Evolutionary conservation across 2,113 vertebrate genomes (phyloP), one percentile per base, ranked within the genome.

Genomic region (Brienomyrus longianalis): DNA sequence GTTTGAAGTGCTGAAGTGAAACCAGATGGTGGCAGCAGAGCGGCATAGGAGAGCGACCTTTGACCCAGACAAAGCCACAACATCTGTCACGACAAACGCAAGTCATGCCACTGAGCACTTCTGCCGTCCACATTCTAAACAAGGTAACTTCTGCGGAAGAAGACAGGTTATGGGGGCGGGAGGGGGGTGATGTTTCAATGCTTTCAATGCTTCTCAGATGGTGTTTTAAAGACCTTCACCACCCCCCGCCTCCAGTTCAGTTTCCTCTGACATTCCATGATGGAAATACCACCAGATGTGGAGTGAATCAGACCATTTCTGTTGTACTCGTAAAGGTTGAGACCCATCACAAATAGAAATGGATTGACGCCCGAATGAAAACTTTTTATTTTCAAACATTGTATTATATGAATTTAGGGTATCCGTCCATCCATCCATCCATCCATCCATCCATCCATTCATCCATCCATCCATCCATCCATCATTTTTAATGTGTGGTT

Each of bases 1-100:
- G 94, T 94, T 94, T 80, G 74, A 95, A 93, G 93, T 93, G 91
- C 86, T 84, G 91, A 93, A 95, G 93, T 93, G 92, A 94, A 94
- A 95, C 93, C 90, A 95, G 92, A 94, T 95, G 94, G 87, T 91
- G 19, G 31, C 62, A 88, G 89, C 27, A 51, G 51, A 85, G 83
- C 83, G 0, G 0, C 23, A 50, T n/a, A 47, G 83, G 83, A 47
- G 47, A 85, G 83, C 1, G 47, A 85, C 45, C 83, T 48, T 85
- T 85, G 83, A 85, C 83, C 83, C 83, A 85, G 83, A 85, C 83
- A 47, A 50, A 85, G 83, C 83, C 83, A 21, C 47, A 47, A 85
- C 83, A 85, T 50, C 90, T 92, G 90, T 91, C 93, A 91, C 90
- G 7, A 91, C 92, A 80, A n/a, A 92, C 93, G 85, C 83, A 66